Evolutionary conservation across 2,797 vertebrate species (phyloP).

Genomic region (Pipistrellus pipistrellus): DNA sequence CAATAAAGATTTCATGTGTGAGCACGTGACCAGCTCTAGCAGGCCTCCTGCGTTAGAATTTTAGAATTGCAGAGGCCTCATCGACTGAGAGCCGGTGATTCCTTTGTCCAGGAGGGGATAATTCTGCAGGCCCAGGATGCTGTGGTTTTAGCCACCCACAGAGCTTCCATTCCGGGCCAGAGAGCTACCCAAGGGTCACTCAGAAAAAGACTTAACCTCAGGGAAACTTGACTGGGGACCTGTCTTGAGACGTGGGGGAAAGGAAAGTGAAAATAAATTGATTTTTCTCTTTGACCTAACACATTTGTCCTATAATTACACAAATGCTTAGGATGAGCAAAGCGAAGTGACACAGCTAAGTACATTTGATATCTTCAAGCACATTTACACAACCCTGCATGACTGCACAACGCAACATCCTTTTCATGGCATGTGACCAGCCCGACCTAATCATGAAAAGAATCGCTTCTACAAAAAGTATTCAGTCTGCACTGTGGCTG

Average conservation of each 20-base stretch:
- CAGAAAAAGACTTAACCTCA: neutral
- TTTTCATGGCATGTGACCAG: neutral
- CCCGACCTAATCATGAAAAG: neutral
- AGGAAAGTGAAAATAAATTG: neutral
- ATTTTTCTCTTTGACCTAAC: neutral
- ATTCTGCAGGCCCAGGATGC: neutral
- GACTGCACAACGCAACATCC: neutral
- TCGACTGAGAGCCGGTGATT: fast-evolving
- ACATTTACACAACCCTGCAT: neutral
- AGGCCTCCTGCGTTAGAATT: neutral
- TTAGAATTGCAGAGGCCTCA: neutral
- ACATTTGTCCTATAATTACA: neutral
- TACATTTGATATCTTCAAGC: neutral
- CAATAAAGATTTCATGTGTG: neutral
- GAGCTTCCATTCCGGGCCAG: neutral
- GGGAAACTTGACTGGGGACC: neutral
- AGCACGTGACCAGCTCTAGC: neutral
- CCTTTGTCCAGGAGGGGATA: neutral
- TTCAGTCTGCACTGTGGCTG: neutral
- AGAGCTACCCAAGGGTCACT: fast-evolving
- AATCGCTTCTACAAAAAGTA: neutral
- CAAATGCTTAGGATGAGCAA: neutral
- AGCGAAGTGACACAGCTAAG: neutral
- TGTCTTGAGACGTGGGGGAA: neutral
- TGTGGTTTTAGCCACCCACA: neutral